These are phyloP conservation scores for Peromyscus nudipes DNA, from an alignment of 2,797 vertebrate species.

Conservation along the genomic window DNA sequence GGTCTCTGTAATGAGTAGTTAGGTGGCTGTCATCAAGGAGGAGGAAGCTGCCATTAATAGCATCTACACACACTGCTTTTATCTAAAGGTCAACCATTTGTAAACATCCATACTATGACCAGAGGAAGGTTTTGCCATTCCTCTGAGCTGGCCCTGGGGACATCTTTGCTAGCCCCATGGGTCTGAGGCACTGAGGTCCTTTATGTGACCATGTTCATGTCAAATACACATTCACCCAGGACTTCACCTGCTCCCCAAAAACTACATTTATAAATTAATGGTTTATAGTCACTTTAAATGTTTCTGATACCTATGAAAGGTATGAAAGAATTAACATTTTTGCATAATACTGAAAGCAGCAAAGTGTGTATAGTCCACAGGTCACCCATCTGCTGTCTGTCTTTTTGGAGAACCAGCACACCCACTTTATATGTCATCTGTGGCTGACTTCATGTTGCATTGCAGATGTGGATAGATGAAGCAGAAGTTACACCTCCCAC, in stretches of 20 bases:
- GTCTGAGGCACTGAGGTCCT: not conserved
- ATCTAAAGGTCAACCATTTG: not conserved
- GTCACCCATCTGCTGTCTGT: not conserved
- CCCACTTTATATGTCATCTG: not conserved
- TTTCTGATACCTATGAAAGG: not conserved
- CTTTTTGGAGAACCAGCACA: not conserved
- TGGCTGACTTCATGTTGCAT: not conserved
- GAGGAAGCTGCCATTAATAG: not conserved
- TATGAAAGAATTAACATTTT: not conserved
- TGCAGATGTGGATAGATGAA: not conserved
- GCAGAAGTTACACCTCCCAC: not conserved
- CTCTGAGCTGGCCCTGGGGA: not conserved
- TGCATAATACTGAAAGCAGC: not conserved
- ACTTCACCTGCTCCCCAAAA: not conserved
- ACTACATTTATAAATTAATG: not conserved
- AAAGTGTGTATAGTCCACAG: not conserved
- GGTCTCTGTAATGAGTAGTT: not conserved
- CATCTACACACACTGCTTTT: not conserved
- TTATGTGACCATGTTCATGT: not conserved
- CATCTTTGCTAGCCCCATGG: not conserved
- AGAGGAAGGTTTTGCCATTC: not conserved
- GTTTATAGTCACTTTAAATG: not conserved
- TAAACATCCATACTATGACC: not conserved
- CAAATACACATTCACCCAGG: not conserved
- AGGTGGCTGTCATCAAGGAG: not conserved